Conservation (phyloP, 2,113 vertebrate genomes). For the Tyto alba region DNA sequence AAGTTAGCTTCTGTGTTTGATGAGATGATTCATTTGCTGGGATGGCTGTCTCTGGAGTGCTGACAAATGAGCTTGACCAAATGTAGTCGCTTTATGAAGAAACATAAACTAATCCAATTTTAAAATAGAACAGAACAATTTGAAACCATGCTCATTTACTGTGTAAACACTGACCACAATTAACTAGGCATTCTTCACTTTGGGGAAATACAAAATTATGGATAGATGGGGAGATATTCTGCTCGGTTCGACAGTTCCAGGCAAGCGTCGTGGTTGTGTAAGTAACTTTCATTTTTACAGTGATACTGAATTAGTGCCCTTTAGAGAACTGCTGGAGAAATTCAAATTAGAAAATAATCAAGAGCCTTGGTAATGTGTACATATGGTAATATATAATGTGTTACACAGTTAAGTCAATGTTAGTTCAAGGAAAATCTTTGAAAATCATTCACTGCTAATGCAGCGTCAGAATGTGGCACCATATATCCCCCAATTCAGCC, state of each 20-base stretch:
- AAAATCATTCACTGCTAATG: slow-evolving; percentile 5
- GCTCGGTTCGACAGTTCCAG: not conserved
- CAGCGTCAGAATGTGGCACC: not conserved
- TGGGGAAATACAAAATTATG: not conserved
- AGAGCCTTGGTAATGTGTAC: slow-evolving; percentile 27
- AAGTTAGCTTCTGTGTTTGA: not conserved
- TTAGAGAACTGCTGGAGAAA: slow-evolving; percentile 32
- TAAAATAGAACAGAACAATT: not conserved
- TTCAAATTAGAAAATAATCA: slow-evolving; percentile 57
- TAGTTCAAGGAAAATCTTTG: slow-evolving; percentile 56
- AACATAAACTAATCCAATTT: not conserved
- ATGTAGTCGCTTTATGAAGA: not conserved
- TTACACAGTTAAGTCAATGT: slow-evolving; percentile 52
- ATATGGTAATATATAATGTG: slow-evolving; percentile 42
- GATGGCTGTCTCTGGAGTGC: not conserved
- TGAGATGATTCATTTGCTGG: not conserved
- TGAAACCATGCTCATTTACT: not conserved
- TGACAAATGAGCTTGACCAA: not conserved
- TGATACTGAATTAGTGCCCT: slow-evolving; percentile 17
- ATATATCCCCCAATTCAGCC: not conserved
- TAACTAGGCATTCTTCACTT: not conserved
- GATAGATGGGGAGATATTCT: not conserved
- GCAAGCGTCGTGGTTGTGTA: not conserved
- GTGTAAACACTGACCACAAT: slow-evolving; percentile 11
- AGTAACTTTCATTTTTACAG: not conserved